Evolutionary conservation across 2,113 vertebrate genomes (phyloP).

Genomic region (Hippoglossus stenolepis): DNA sequence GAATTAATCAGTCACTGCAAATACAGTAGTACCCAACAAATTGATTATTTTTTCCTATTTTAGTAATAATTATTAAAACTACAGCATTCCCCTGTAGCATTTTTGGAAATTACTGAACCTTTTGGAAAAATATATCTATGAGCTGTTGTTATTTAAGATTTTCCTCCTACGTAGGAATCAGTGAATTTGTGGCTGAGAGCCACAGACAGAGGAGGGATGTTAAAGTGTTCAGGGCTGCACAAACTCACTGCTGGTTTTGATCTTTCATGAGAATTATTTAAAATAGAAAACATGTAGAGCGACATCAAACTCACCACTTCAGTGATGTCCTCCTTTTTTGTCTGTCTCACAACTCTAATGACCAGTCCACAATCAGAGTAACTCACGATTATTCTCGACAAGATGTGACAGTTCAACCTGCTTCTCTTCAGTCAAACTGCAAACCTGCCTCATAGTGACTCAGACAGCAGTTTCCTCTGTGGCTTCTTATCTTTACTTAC

Average conservation of each 20-base stretch:
- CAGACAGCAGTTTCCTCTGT: not conserved
- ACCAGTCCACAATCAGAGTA: not conserved
- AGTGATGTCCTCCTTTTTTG: not conserved
- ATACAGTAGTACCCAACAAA: too few species aligned
- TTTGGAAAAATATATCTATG: not conserved
- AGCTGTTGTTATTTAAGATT: not conserved
- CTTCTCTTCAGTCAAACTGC: not conserved
- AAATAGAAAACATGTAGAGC: constrained; percentile 16
- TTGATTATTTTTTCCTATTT: not conserved
- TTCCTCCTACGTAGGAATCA: not conserved
- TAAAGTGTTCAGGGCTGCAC: not conserved
- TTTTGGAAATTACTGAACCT: not conserved
- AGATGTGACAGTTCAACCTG: not conserved
- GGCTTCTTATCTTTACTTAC: not conserved
- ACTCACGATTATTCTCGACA: not conserved
- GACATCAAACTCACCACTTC: not conserved
- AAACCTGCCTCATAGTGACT: not conserved
- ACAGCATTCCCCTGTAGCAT: not conserved
- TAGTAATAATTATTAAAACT: not conserved
- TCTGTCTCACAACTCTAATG: not conserved
- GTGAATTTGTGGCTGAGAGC: not conserved
- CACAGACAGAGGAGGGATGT: too few species aligned
- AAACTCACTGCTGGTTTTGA: not conserved
- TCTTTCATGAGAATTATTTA: constrained; percentile 1
- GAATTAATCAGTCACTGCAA: not conserved